Conservation (phyloP, 2,113 vertebrate genomes). For the Columba janthina region DNA sequence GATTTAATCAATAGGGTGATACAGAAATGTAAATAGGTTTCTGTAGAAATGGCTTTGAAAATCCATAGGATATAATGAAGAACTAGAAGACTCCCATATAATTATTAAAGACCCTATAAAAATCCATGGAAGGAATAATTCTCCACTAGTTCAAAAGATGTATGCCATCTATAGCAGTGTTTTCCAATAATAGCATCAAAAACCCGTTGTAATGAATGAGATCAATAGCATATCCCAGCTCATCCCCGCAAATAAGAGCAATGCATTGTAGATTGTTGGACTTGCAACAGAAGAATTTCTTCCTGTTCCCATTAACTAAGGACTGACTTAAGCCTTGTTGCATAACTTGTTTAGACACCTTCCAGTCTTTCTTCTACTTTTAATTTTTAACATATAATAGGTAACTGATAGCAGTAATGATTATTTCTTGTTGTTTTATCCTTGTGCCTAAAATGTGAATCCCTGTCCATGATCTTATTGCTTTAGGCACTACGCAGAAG, state of each 20-base stretch:
- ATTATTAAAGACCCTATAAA: slow-evolving; percentile 18
- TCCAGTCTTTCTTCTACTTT: background rate
- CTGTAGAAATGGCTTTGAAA: background rate
- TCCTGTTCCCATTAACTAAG: background rate
- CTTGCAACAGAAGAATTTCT: background rate
- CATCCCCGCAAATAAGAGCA: background rate
- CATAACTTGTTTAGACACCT: background rate
- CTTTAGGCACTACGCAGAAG: background rate
- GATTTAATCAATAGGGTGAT: slow-evolving; percentile 23
- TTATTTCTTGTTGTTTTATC: background rate
- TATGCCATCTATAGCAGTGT: background rate
- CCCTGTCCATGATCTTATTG: background rate
- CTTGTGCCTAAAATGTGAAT: background rate
- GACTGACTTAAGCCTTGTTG: background rate
- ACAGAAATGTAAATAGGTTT: background rate
- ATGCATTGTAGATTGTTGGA: background rate
- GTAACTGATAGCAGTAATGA: background rate
- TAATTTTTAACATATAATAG: background rate
- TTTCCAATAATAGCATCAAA: background rate
- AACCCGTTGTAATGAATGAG: background rate
- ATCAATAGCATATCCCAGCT: background rate
- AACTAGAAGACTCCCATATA: background rate
- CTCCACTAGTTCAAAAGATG: slow-evolving; percentile 10
- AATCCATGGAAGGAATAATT: background rate
- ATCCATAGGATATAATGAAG: slow-evolving; percentile 7